Base-by-base conservation (phyloP, 2,113 vertebrate genomes). In the Heptranchias perlo region DNA sequence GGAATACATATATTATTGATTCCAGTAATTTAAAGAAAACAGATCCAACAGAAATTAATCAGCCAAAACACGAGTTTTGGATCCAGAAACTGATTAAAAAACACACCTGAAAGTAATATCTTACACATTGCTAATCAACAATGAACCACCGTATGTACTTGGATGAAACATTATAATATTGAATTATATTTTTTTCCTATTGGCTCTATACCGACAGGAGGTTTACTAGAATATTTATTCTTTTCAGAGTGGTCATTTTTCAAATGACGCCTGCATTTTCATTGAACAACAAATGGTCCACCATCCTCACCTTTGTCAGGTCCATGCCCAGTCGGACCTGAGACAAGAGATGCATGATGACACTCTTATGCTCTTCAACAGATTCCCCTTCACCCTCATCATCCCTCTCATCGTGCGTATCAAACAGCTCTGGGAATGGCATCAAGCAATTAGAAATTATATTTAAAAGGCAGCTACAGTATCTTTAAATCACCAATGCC, bases 261-360 rank as follows among this genome's bases (percentile, higher is more conserved):
- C 31, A 65, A 65, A 65, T 21, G 23, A 65, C 64, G 23, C 23
- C 16, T 18, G 64, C 23, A 16, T 65, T 65, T 65, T 21, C n/a
- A 14, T 39, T 82, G 18, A 8, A 47, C n/a, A 82, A 39, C 31
- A 93, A 10, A 64, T 62, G 35, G 0, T 21, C 11, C 31, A 58
- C 28, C 49, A 54, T 28, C 44, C 96, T 97, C 97, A 99, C 99
- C 98, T 99, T 99, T 0, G 99, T 99, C 96, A 99, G 98, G 97
- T 99, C 99, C 99, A 99, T 99, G 94, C 99, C 99, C 96, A 99
- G 96, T 92, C 99, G 98, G 96, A 99, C 99, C 97, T 99, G 99
- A 84, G 99, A 99, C 96, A 99, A 97, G 11, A 99, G 98, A 96
- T 99, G 99, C 99, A 99, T 99, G 97, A 99, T 99, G 67, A 99